A percentile compares a stretch with the other conserved stretches of the same genome.
These are phyloP conservation scores for Lycaena phlaeas DNA, from an alignment of 2,888 invertebrate genomes.

Conservation along the genomic window DNA sequence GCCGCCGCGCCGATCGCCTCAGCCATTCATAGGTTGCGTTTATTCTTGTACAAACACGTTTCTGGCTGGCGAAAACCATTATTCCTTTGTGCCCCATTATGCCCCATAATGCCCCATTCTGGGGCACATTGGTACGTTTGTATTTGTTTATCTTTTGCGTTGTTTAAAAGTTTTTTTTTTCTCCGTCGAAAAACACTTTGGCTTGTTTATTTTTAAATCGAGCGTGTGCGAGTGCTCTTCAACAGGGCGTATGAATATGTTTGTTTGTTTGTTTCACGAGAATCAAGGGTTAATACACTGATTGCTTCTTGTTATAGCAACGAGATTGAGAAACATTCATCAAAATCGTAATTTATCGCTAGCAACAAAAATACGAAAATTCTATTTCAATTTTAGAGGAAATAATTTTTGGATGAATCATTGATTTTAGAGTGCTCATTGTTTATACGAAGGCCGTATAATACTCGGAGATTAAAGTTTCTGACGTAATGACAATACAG, in stretches of 20 bases:
- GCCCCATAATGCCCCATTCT: constrained; percentile 19
- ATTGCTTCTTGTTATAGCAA: constrained; percentile 16
- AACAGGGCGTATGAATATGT: constrained; percentile 33
- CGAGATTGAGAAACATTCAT: constrained; percentile 13
- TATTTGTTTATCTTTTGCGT: constrained; percentile 24
- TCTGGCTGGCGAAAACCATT: constrained; percentile 25
- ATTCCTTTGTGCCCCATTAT: constrained; percentile 23
- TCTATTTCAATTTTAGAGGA: background rate
- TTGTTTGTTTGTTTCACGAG: constrained; percentile 34
- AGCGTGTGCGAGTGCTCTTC: constrained; percentile 50
- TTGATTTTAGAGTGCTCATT: background rate
- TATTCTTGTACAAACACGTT: constrained; percentile 42
- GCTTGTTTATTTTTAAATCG: constrained; percentile 59
- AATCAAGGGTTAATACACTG: constrained; percentile 40
- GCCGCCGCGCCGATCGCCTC: constrained; percentile 29
- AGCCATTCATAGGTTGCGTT: constrained; percentile 27
- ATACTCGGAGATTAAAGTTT: background rate
- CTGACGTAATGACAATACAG: no score
- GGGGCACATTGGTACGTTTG: constrained; percentile 15
- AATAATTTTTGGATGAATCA: background rate
- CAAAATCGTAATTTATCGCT: constrained; percentile 5
- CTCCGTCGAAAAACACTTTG: constrained; percentile 44
- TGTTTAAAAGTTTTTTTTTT: constrained; percentile 35
- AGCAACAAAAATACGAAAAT: background rate
- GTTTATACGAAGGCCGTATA: no score